Conservation (phyloP, 1,140 invertebrate genomes). For the Brachionus rotundiformis region DNA sequence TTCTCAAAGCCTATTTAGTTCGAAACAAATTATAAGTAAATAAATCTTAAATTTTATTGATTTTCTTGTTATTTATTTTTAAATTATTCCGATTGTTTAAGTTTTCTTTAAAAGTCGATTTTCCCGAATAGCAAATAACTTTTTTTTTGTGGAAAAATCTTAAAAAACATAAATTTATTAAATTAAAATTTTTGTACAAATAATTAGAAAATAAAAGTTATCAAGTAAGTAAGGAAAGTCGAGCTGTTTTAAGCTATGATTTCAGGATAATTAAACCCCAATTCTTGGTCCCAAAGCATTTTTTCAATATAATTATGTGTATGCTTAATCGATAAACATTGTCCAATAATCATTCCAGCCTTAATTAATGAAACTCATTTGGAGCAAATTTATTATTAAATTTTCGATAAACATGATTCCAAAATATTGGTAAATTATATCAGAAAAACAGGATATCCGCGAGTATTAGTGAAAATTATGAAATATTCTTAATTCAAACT, state of each 20-base stretch:
- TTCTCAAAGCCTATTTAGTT: neutral
- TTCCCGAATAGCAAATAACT: neutral
- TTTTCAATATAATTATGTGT: neutral
- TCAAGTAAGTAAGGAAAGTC: neutral
- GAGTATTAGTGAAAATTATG: neutral
- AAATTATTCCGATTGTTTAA: slow-evolving; percentile 18
- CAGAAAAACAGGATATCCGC: slow-evolving; percentile 2
- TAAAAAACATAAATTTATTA: slow-evolving; percentile 4
- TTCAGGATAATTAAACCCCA: slow-evolving; percentile 6
- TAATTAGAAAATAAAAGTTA: neutral
- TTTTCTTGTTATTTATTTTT: slow-evolving; percentile 37
- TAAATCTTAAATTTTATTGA: slow-evolving; percentile 20
- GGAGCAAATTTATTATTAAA: neutral
- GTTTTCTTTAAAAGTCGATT: slow-evolving; percentile 7
- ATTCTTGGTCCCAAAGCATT: neutral
- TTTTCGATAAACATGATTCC: neutral
- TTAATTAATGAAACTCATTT: slow-evolving; percentile 1
- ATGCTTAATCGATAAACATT: neutral
- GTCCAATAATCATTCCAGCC: neutral
- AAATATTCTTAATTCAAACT: neutral
- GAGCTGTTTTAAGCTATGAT: neutral
- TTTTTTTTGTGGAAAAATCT: neutral
- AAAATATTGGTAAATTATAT: neutral
- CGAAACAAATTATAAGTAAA: neutral
- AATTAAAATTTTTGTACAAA: neutral